These are phyloP conservation scores for Abramis brama DNA, from an alignment of 2,113 vertebrate genomes.

Conservation along the genomic window DNA sequence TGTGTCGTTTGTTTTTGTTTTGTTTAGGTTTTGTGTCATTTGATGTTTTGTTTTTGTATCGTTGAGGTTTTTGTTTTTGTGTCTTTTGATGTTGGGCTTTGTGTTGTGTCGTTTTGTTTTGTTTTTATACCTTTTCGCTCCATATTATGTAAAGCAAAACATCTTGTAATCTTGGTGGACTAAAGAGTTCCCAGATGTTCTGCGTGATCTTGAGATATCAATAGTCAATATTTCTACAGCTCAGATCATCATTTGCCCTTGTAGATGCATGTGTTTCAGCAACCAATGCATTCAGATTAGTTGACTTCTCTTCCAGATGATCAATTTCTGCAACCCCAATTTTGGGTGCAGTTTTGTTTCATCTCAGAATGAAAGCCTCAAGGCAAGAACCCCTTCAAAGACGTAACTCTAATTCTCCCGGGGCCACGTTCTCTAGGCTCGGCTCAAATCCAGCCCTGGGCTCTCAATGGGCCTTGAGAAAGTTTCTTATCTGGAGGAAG, in stretches of 20 bases:
- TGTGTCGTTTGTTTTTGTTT: too few species aligned
- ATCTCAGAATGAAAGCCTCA: constrained; percentile 13
- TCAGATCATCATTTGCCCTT: not conserved
- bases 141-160: not conserved
- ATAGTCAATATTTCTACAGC: not conserved
- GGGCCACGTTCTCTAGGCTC: constrained; percentile 57
- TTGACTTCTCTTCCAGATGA: not conserved
- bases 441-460: constrained; percentile 61
- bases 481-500: constrained; percentile 77
- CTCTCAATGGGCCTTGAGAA: constrained; percentile 67
- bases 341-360: constrained; percentile 25
- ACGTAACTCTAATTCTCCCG: constrained; percentile 19
- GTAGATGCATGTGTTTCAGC: not conserved
- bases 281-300: not conserved
- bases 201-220: not conserved
- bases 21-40: not conserved
- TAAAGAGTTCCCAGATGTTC: not conserved
- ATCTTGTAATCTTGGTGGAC: not conserved
- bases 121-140: not conserved
- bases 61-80: not conserved
- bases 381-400: constrained; percentile 18
- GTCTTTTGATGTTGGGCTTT: not conserved
- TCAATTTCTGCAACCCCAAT: not conserved
- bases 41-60: not conserved
- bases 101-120: not conserved